These are phyloP conservation scores for Eremophila alpestris DNA, from an alignment of 2,797 vertebrate species.

Conservation along the genomic window DNA sequence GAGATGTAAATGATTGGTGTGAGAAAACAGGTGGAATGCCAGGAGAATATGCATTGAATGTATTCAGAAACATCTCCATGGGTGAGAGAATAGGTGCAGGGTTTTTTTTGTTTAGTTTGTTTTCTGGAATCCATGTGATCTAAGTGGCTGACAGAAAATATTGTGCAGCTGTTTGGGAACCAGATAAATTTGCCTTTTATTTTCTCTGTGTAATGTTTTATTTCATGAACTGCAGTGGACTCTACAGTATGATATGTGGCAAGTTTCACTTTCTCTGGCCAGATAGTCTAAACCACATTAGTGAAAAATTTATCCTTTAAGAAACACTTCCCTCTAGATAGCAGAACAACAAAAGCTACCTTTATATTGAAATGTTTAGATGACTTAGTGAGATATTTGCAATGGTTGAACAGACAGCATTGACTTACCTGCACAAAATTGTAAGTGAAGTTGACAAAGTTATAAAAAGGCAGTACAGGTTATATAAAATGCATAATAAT, in stretches of 20 bases:
- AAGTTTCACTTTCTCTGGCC: not conserved
- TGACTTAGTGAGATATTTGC: not conserved
- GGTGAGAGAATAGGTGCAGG: not conserved
- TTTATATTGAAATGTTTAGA: not conserved
- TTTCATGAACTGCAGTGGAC: not conserved
- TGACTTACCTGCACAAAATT: not conserved
- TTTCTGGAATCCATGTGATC: not conserved
- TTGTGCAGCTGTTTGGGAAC: not conserved
- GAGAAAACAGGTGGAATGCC: slow-evolving; percentile 5
- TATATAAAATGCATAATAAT: not conserved
- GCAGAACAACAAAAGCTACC: not conserved
- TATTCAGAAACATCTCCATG: not conserved
- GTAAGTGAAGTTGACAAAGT: not conserved
- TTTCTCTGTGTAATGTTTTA: slow-evolving; percentile 10
- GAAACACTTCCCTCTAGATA: not conserved
- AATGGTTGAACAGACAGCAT: not conserved
- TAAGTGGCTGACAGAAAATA: not conserved
- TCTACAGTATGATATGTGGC: not conserved
- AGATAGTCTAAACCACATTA: not conserved
- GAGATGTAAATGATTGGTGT: not conserved
- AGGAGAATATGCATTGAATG: not conserved
- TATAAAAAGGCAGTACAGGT: not conserved
- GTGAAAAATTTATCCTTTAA: not conserved
- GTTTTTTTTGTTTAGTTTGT: not conserved
- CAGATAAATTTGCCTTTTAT: not conserved